Evolutionary conservation across 2,113 vertebrate species (phyloP).

Genomic region (Thermophis baileyi): DNA sequence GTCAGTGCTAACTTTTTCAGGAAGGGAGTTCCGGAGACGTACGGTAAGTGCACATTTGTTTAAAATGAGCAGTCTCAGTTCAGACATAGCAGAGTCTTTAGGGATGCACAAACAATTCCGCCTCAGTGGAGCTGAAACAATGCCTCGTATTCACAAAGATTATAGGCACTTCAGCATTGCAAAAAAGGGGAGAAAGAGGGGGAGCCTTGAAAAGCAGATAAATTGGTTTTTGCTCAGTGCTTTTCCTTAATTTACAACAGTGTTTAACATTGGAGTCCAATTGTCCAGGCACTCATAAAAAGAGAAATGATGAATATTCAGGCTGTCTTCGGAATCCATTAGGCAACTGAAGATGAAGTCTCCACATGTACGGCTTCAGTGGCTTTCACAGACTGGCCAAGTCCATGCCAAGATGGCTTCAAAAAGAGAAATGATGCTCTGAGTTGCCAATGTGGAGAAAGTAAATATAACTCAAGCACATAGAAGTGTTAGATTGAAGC

Average conservation of each 20-base stretch:
- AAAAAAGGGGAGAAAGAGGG: slow-evolving; percentile 48
- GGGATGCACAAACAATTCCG: slow-evolving; percentile 69
- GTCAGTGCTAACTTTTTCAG: slow-evolving; percentile 60
- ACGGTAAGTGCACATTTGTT: slow-evolving; percentile 46
- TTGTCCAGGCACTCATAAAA: slow-evolving; percentile 83
- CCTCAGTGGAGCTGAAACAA: slow-evolving; percentile 68
- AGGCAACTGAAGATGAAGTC: slow-evolving; percentile 75
- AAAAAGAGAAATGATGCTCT: slow-evolving; percentile 60
- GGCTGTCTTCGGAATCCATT: slow-evolving; percentile 81
- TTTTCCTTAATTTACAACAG: slow-evolving; percentile 78
- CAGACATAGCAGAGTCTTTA: slow-evolving; percentile 60
- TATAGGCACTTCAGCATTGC: slow-evolving; percentile 61
- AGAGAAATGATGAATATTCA: slow-evolving; percentile 81
- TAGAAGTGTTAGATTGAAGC: slow-evolving; percentile 50
- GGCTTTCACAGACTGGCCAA: slow-evolving; percentile 62
- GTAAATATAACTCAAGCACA: slow-evolving; percentile 53
- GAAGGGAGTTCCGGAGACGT: slow-evolving; percentile 53
- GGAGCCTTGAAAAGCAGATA: slow-evolving; percentile 67
- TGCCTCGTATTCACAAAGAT: slow-evolving; percentile 71
- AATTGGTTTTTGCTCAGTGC: slow-evolving; percentile 74
- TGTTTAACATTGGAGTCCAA: slow-evolving; percentile 71
- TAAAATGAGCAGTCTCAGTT: slow-evolving; percentile 47
- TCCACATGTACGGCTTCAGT: slow-evolving; percentile 70
- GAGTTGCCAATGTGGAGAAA: slow-evolving; percentile 56
- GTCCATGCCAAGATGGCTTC: slow-evolving; percentile 69